Percentiles rank a stretch among this genome's conserved stretches.
Evolutionary conservation across 2,888 invertebrate species (phyloP).

Genomic region (Drosophila kanekoi): DNA sequence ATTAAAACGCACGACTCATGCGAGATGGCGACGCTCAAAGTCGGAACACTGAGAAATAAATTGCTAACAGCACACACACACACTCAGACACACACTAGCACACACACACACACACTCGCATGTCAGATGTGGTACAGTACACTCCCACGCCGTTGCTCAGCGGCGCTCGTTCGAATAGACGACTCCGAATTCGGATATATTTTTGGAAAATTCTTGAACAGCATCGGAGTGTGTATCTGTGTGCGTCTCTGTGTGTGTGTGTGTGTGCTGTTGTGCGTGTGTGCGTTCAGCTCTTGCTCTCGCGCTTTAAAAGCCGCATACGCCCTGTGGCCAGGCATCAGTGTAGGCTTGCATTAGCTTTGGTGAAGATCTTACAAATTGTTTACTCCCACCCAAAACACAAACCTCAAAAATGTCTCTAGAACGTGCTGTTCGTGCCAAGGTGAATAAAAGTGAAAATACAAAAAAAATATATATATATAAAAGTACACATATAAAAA

Average conservation of each 20-base stretch:
- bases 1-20: constrained; percentile 74
- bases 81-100: not conserved
- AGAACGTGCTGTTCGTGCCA: constrained; percentile 95
- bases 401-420: constrained; percentile 90
- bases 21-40: constrained; percentile 57
- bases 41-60: constrained; percentile 42
- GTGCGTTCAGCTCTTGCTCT: constrained; percentile 44
- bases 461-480: constrained; percentile 8
- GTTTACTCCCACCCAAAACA: constrained; percentile 50
- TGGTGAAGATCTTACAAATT: constrained; percentile 74
- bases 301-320: constrained; percentile 83
- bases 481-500: constrained; percentile 6
- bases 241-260: constrained; percentile 8
- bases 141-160: constrained; percentile 70
- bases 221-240: not conserved
- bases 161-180: constrained; percentile 37
- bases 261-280: constrained; percentile 16
- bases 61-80: constrained; percentile 16
- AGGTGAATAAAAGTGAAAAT: constrained; percentile 87
- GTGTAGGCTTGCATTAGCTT: constrained; percentile 81
- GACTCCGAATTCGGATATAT: constrained; percentile 83
- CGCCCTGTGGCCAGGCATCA: constrained; percentile 79
- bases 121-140: constrained; percentile 11
- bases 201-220: constrained; percentile 82
- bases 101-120: constrained; percentile 15